Conservation (phyloP, 2,888 invertebrate genomes). For the Heliconius aoede region DNA sequence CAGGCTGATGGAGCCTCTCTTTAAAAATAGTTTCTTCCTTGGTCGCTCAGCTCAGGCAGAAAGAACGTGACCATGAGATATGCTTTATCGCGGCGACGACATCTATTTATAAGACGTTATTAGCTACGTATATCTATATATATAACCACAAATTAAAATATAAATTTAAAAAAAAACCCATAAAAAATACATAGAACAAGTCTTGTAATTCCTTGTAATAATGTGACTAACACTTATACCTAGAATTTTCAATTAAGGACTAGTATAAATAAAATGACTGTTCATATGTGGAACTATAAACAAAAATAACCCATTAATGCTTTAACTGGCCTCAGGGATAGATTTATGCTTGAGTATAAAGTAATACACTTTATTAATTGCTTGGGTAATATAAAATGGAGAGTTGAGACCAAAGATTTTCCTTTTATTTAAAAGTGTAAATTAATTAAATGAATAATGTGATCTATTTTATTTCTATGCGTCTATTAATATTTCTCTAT, state of each 20-base stretch:
- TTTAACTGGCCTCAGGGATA: neutral
- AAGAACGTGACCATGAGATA: no score
- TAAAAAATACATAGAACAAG: neutral
- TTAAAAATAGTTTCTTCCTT: no score
- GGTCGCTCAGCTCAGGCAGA: no score
- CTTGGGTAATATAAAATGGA: neutral
- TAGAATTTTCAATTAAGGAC: neutral
- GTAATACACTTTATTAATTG: neutral
- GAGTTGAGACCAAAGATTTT: neutral
- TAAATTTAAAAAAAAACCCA: neutral
- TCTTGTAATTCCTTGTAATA: neutral
- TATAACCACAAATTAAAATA: no score
- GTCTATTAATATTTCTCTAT: no score
- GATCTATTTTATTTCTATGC: no score
- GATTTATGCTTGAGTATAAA: neutral
- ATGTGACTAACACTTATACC: neutral
- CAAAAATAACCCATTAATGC: neutral
- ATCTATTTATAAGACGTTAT: no score
- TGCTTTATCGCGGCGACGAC: no score
- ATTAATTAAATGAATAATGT: no score
- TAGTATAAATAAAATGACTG: neutral
- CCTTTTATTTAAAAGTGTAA: neutral
- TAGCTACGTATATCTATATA: no score
- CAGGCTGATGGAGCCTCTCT: no score
- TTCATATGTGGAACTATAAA: neutral